Evolutionary conservation across 2,888 invertebrate genomes (phyloP).

Genomic region (Sepioteuthis lessoniana): DNA sequence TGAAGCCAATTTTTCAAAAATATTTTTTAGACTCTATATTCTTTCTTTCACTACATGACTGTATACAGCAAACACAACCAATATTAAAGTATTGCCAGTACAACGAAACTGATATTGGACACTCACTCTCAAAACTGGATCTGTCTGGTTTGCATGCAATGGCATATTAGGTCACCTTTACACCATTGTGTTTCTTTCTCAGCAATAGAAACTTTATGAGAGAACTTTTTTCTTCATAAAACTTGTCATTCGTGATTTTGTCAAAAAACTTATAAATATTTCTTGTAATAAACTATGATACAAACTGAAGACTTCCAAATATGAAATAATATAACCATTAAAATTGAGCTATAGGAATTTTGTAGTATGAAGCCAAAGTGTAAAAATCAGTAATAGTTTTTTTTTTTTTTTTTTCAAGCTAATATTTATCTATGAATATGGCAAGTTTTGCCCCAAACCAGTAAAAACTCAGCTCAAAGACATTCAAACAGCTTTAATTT

Average conservation of each 20-base stretch:
- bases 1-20: neutral
- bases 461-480: too few relatives aligned
- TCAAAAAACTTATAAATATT: too few relatives aligned
- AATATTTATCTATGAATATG: too few relatives aligned
- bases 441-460: too few relatives aligned
- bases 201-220: neutral
- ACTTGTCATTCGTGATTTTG: neutral
- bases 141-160: neutral
- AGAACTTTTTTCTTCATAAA: neutral
- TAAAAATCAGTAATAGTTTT: neutral
- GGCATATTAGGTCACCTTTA: neutral
- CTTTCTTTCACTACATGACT: neutral
- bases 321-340: neutral
- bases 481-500: too few relatives aligned
- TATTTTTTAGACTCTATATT: neutral
- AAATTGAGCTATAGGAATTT: neutral
- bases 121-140: neutral
- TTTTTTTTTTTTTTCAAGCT: neutral
- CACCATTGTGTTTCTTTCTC: neutral
- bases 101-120: neutral
- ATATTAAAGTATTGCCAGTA: neutral
- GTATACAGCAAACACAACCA: neutral
- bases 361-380: neutral
- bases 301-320: neutral
- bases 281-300: neutral